phyloP scores from a whole-genome alignment of 2,888 invertebrate species.

The Nomada ferruginata region DNA sequence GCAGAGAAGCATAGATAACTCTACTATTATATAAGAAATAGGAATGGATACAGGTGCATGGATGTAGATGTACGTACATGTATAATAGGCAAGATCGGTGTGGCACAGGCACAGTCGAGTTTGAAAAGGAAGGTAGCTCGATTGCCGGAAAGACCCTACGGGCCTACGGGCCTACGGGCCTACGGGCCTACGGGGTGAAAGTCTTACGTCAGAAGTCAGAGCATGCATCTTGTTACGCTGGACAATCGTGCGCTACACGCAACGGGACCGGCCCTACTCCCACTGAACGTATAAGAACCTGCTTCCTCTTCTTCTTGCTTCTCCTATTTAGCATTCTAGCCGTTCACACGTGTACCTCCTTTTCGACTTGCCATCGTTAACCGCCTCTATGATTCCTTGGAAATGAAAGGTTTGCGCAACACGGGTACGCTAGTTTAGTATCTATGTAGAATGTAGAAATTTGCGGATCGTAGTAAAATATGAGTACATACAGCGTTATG shows the following conservation, averaged over 20 bases:
- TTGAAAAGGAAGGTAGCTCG: slow-evolving; percentile 15
- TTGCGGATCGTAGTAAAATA: no score
- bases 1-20: slow-evolving; percentile 4
- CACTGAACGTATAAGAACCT: slow-evolving; percentile 59
- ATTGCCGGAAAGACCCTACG: slow-evolving; percentile 28
- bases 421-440: neutral
- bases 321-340: neutral
- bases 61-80: no score
- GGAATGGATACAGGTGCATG: no score
- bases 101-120: slow-evolving; percentile 2
- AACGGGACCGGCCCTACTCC: slow-evolving; percentile 70
- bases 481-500: no score
- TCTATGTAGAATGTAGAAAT: no score
- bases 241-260: slow-evolving; percentile 71
- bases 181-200: slow-evolving; percentile 79
- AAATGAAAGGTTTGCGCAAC: neutral
- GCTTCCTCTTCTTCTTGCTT: neutral
- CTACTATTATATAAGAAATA: no score
- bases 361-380: neutral
- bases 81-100: neutral
- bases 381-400: no score
- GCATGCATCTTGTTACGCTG: slow-evolving; percentile 79
- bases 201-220: slow-evolving; percentile 77
- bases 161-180: slow-evolving; percentile 69
- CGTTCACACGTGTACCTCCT: neutral